Percentiles rank a stretch among this genome's conserved stretches.
Conservation (phyloP, 2,888 invertebrate genomes). For the Dynastes tityus region DNA sequence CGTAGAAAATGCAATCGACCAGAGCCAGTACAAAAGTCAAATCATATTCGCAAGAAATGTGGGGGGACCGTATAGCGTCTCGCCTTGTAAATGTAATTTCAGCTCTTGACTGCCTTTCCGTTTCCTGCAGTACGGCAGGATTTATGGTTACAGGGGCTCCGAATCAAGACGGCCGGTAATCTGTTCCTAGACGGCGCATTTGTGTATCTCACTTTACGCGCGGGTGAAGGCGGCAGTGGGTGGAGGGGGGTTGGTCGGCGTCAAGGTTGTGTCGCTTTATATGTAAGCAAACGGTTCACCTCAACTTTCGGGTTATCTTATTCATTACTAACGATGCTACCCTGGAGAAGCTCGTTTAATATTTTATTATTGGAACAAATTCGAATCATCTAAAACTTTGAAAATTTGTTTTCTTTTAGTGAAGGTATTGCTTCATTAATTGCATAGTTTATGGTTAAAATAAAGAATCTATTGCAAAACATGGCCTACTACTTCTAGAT, state of each 20-base stretch:
- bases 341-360: slow-evolving; percentile 54
- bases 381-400: neutral
- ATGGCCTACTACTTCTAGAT: too few species aligned
- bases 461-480: too few species aligned
- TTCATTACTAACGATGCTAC: slow-evolving; percentile 54
- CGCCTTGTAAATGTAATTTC: slow-evolving; percentile 59
- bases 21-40: slow-evolving; percentile 36
- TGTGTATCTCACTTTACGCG: slow-evolving; percentile 50
- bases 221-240: neutral
- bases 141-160: slow-evolving; percentile 57
- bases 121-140: slow-evolving; percentile 57
- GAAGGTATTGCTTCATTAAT: too few species aligned
- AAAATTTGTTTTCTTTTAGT: neutral
- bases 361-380: slow-evolving; percentile 47
- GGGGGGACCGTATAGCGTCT: slow-evolving; percentile 56
- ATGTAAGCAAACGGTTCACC: slow-evolving; percentile 40
- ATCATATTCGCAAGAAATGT: slow-evolving; percentile 50
- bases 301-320: slow-evolving; percentile 51
- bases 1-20: slow-evolving; percentile 40
- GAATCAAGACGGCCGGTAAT: slow-evolving; percentile 57
- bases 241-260: neutral
- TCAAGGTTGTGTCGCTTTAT: slow-evolving; percentile 27
- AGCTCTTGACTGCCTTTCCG: slow-evolving; percentile 58
- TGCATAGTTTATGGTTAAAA: too few species aligned
- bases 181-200: slow-evolving; percentile 53